These are phyloP conservation scores for Helicoverpa assulta DNA, from an alignment of 2,888 invertebrate genomes.

Conservation along the genomic window DNA sequence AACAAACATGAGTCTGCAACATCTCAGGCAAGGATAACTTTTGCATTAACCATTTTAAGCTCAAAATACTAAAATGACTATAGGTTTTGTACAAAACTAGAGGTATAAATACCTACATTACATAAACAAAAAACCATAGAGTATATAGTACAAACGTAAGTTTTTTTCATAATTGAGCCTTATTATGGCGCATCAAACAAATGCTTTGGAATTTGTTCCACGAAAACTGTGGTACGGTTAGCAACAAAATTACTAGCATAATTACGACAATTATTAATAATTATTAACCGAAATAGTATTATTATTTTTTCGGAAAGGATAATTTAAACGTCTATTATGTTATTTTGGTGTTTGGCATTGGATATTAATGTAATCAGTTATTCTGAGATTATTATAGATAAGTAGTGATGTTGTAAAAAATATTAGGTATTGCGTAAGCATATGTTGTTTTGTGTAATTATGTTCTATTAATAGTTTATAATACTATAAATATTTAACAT, in stretches of 20 bases:
- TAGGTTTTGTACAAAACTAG: slow-evolving; percentile 32
- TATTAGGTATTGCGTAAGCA: slow-evolving; percentile 34
- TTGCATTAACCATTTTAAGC: background rate
- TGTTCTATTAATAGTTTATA: background rate
- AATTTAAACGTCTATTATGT: slow-evolving; percentile 72
- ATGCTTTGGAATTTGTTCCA: slow-evolving; percentile 88
- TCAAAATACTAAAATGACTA: background rate
- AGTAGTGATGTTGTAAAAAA: slow-evolving; percentile 9
- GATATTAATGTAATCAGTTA: slow-evolving; percentile 63
- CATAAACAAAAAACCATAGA: slow-evolving; percentile 46
- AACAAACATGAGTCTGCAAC: background rate
- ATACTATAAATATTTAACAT: background rate
- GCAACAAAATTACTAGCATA: slow-evolving; percentile 82
- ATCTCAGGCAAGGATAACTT: background rate
- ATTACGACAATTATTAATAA: slow-evolving; percentile 84
- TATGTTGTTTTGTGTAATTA: background rate
- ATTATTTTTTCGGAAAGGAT: slow-evolving; percentile 68
- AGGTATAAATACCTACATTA: slow-evolving; percentile 37
- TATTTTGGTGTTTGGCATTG: slow-evolving; percentile 69
- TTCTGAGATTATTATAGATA: slow-evolving; percentile 41
- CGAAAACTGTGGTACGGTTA: slow-evolving; percentile 85
- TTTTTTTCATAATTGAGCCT: slow-evolving; percentile 88
- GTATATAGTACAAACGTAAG: slow-evolving; percentile 73
- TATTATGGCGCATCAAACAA: slow-evolving; percentile 90
- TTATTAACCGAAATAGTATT: slow-evolving; percentile 77